Conservation (phyloP, 2,888 invertebrate species). For the Ischnus inquisitorius region DNA sequence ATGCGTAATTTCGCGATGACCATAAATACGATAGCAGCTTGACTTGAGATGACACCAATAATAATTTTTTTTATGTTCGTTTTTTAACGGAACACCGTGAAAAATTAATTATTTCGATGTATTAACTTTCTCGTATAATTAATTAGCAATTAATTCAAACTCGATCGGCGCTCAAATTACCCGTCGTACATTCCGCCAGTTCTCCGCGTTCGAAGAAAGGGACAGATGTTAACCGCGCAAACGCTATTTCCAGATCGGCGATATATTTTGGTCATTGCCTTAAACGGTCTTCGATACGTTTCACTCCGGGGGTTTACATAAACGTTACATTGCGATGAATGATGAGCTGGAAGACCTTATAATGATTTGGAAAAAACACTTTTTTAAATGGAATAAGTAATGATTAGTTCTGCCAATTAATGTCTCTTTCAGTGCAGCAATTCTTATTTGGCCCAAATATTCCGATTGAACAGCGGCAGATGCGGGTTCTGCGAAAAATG, state of each 20-base stretch:
- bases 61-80: too few relatives aligned
- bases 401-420: too few relatives aligned
- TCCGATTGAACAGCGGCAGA: constrained; percentile 4
- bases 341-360: too few relatives aligned
- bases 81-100: not conserved
- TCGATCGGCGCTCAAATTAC: constrained; percentile 14
- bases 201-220: not conserved
- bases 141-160: not conserved
- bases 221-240: constrained; percentile 32
- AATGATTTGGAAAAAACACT: too few relatives aligned
- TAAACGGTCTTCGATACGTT: constrained; percentile 9
- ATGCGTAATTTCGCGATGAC: too few relatives aligned
- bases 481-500: constrained; percentile 29
- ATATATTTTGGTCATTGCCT: constrained; percentile 36
- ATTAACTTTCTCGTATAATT: not conserved
- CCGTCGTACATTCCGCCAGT: constrained; percentile 2
- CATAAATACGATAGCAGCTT: too few relatives aligned
- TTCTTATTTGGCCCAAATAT: not conserved
- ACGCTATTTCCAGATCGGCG: constrained; percentile 35
- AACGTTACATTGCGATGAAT: too few relatives aligned
- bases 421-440: too few relatives aligned
- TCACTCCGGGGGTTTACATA: not conserved
- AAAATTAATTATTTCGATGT: not conserved
- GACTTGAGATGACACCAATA: too few relatives aligned
- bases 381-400: too few relatives aligned